Evolutionary conservation across 35 echinoderm and acorn worm genomes (phyloP).

Genomic region (Apostichopus japonicus): DNA sequence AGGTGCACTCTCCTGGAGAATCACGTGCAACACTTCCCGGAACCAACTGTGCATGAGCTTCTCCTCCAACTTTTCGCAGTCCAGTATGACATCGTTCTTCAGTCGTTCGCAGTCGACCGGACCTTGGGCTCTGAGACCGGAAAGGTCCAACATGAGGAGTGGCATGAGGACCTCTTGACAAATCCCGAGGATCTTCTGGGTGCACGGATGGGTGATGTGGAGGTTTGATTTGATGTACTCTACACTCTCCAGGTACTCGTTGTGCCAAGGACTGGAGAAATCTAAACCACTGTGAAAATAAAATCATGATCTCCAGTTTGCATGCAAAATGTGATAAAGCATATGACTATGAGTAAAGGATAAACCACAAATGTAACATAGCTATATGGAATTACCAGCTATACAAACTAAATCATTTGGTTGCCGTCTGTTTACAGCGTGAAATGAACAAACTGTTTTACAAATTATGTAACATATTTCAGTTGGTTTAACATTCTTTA

Average conservation of each 20-base stretch:
- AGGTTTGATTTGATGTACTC: slow-evolving; percentile 68
- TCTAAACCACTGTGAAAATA: slow-evolving; percentile 76
- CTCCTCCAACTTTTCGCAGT: slow-evolving; percentile 98
- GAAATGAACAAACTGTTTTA: too few relatives aligned
- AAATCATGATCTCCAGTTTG: slow-evolving; percentile 18
- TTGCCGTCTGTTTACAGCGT: too few relatives aligned
- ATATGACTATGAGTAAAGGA: too few relatives aligned
- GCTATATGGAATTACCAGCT: too few relatives aligned
- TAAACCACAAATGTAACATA: too few relatives aligned
- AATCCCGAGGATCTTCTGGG: slow-evolving; percentile 84
- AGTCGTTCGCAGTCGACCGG: slow-evolving; percentile 92
- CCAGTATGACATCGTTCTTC: slow-evolving; percentile 97
- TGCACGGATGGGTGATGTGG: slow-evolving; percentile 93
- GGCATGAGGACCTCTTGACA: slow-evolving; percentile 76
- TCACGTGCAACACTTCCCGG: slow-evolving; percentile 95
- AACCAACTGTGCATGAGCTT: slow-evolving; percentile 97
- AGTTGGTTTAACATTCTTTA: too few relatives aligned
- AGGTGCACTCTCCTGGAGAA: slow-evolving; percentile 75
- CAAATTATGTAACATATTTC: too few relatives aligned
- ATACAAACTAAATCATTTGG: too few relatives aligned
- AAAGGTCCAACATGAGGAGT: slow-evolving; percentile 75
- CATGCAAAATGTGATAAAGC: neutral
- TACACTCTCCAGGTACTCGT: slow-evolving; percentile 59
- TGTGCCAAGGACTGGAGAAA: slow-evolving; percentile 94
- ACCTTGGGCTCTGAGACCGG: slow-evolving; percentile 75